Percentiles rank a stretch among this genome's conserved stretches.
Conservation (phyloP, 2,888 invertebrate genomes). For the Tyria jacobaeae region DNA sequence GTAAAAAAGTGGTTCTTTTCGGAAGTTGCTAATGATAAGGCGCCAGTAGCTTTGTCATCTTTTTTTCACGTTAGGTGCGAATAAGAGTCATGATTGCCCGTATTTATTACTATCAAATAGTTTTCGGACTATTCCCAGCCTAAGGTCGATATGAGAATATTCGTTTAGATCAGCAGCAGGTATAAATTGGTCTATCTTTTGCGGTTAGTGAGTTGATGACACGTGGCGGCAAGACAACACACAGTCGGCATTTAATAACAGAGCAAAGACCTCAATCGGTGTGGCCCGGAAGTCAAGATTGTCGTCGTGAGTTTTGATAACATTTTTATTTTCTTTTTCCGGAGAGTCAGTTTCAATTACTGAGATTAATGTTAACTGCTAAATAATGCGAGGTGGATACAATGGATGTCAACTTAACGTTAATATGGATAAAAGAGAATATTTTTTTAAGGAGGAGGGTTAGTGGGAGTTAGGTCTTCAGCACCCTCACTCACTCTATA, state of each 20-base stretch:
- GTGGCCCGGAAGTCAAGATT: slow-evolving; percentile 82
- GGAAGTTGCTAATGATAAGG: slow-evolving; percentile 84
- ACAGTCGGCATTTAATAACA: slow-evolving; percentile 68
- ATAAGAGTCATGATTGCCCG: slow-evolving; percentile 58
- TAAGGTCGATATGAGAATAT: slow-evolving; percentile 22
- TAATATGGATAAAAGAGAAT: slow-evolving; percentile 19
- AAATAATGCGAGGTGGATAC: slow-evolving; percentile 44
- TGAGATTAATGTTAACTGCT: slow-evolving; percentile 52
- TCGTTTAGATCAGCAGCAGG: slow-evolving; percentile 32
- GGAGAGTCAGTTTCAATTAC: slow-evolving; percentile 64
- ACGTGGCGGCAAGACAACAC: slow-evolving; percentile 64
- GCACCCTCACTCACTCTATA: no score
- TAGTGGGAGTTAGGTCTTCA: no score
- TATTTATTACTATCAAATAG: slow-evolving; percentile 22
- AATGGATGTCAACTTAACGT: slow-evolving; percentile 23
- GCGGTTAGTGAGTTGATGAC: slow-evolving; percentile 66
- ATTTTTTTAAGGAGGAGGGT: no score
- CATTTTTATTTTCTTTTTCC: slow-evolving; percentile 68
- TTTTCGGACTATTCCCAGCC: slow-evolving; percentile 42
- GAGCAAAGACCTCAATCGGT: slow-evolving; percentile 61
- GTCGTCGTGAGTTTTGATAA: slow-evolving; percentile 70
- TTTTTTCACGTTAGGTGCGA: slow-evolving; percentile 68
- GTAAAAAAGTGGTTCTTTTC: slow-evolving; percentile 76
- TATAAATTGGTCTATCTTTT: slow-evolving; percentile 53
- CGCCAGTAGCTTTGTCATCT: slow-evolving; percentile 78